Conservation (phyloP, 53 echinoderm and acorn worm species). For the Arbacia lixula region DNA sequence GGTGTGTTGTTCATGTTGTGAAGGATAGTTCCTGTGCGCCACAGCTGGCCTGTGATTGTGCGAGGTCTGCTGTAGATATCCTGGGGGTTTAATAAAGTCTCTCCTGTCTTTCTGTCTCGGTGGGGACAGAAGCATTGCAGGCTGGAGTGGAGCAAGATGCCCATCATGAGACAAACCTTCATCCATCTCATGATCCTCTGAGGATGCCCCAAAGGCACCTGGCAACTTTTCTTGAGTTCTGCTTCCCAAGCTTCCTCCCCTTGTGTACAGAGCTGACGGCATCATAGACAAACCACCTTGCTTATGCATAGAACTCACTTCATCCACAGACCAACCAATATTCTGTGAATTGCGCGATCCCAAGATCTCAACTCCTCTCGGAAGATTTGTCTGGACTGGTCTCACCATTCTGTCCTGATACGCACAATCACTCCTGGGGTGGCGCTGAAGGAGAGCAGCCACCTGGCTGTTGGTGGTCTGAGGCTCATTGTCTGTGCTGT, state of each 20-base stretch:
- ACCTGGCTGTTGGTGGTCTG: not conserved
- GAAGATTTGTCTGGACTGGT: slow-evolving; percentile 22
- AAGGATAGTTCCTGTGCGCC: not conserved
- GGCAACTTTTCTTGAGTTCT: not conserved
- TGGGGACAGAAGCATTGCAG: slow-evolving; percentile 50
- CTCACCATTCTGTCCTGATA: not conserved
- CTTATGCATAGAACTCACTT: not conserved
- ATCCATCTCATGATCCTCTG: not conserved
- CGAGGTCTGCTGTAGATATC: not conserved
- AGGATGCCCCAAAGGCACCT: not conserved
- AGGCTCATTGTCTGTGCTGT: not conserved
- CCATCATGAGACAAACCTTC: not conserved
- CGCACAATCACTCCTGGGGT: not conserved
- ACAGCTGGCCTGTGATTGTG: not conserved
- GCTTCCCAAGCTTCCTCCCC: not conserved
- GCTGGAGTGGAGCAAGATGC: slow-evolving; percentile 21
- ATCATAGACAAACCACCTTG: not conserved
- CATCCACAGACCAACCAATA: not conserved
- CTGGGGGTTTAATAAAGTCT: slow-evolving; percentile 50
- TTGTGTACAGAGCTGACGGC: slow-evolving; percentile 2
- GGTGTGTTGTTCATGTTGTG: not conserved
- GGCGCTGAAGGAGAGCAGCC: not conserved
- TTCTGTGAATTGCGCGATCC: not conserved
- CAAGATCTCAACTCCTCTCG: not conserved
- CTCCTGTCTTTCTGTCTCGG: slow-evolving; percentile 52